Base-by-base conservation (phyloP, 2,888 invertebrate species). In the Eristalis tenax region DNA sequence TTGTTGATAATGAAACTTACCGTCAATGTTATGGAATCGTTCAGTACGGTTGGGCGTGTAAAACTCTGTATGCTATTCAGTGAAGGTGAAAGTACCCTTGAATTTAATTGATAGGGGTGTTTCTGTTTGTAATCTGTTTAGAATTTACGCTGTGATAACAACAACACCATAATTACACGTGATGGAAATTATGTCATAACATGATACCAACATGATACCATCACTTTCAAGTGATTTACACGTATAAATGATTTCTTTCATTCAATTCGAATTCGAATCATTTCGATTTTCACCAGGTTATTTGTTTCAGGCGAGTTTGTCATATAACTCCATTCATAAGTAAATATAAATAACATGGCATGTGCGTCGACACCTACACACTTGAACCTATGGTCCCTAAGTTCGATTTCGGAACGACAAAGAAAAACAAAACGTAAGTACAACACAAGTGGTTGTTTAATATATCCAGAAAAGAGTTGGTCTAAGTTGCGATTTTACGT, bases 1-100 rank as follows among this genome's bases (percentile, higher is more conserved):
- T 50, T 11, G 13, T 13, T 83, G 78, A 78, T 83, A 79, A 64
- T 68, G 63, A 73, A 78, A 69, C 59, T 57, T 57, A 35, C 63
- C 68, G n/a, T 40, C 56, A 78, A 64, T 61, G 68, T 57, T 64
- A 40, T 8, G 50, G 38, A 11, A 56, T 40, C 22, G 57, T 73
- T 69, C 35, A 56, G 26, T 68, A 28, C 32, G 64, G 40, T 79
- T 69, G 64, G 65, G 18, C 59, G 23, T 38, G 26, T 75, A 69
- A 70, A 63, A 59, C 69, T 79, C 38, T 75, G 43, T 28, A 83
- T 61, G 64, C 28, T 10, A 22, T 64, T 70, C 35, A 2, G 10
- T 66, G 43, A 43, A 64, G 64, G 35, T 26, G 22, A 69, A 26
- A 32, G 11, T 65, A 1, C 75, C 75, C 70, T 70, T 75, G 74